Evolutionary conservation across 2,797 vertebrate species (phyloP), one percentile per base, ranked within the genome.

Genomic region (Dallia pectoralis): DNA sequence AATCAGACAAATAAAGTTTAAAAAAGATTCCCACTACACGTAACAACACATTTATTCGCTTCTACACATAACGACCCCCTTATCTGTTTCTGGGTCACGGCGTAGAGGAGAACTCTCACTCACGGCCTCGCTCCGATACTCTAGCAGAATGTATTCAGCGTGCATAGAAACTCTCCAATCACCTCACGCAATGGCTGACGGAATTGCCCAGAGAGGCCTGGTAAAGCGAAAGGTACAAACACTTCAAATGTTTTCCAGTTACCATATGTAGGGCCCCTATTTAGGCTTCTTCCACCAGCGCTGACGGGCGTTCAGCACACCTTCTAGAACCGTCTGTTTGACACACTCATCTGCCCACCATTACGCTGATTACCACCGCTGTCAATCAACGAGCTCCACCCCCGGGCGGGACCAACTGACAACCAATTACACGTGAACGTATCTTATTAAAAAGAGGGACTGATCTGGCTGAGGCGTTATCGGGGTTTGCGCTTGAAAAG

Each of bases 311-410:
- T 76, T 81, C 53, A 22, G 76, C 80, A 76, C 89, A 90, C 89
- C 87, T 89, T 81, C 79, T 80, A 77, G 40, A 73, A 81, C 73
- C 88, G 89, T 81, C 86, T 89, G 88, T 83, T 78, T 78, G n/a
- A 29, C 49, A 22, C 0, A 74, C 77, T 33, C 73, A 1, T 70
- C 79, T 22, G 2, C 70, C 78, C 18, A 75, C 84, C 79, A 90
- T 92, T 90, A 90, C 79, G 40, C 68, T 66, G 87, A 92, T 92
- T 86, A 91, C 85, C 86, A 85, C 75, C 67, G 51, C 82, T 84
- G 91, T 90, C 91, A 81, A 85, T 90, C 89, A 87, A 70, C 4
- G 25, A 69, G 27, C 70, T 67, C 3, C 74, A 68, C 70, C 61
- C 74, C 33, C 2, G 2, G 77, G 83, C n/a, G n/a, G 5, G 40